Evolutionary conservation across 2,797 vertebrate genomes (phyloP).

Genomic region (Muscicapa comitata): DNA sequence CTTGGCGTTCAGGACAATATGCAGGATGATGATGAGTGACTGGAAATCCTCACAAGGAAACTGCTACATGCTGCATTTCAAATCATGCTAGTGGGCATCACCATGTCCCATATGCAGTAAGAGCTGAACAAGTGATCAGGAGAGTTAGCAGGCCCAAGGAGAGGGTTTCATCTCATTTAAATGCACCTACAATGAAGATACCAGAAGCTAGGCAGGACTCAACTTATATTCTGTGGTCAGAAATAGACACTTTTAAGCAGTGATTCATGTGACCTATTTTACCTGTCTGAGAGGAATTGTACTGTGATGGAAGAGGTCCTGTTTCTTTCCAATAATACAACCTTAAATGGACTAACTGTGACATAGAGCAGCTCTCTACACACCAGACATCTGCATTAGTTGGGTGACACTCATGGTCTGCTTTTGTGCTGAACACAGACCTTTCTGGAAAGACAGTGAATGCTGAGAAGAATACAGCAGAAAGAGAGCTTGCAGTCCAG

Average conservation of each 20-base stretch:
- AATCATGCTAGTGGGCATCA: not conserved
- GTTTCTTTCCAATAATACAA: not conserved
- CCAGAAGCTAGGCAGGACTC: not conserved
- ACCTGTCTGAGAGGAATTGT: not conserved
- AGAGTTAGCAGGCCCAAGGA: not conserved
- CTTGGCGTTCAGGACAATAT: not conserved
- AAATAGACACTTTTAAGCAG: not conserved
- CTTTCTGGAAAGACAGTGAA: not conserved
- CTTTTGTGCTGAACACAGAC: not conserved
- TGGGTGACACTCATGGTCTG: not conserved
- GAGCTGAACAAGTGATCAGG: not conserved
- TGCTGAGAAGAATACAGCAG: not conserved
- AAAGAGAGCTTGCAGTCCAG: not conserved
- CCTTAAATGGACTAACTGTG: not conserved
- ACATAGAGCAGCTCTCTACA: not conserved
- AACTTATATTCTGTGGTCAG: not conserved
- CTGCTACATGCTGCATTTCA: not conserved
- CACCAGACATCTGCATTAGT: not conserved
- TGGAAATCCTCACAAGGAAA: not conserved
- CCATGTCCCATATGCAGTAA: not conserved
- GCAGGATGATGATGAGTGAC: not conserved
- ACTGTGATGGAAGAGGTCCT: not conserved
- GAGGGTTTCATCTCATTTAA: not conserved
- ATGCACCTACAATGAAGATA: not conserved
- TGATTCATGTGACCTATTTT: conserved; percentile 7